phyloP scores from a whole-genome alignment of 2,888 invertebrate species.

The Platerodrilus igneus region DNA sequence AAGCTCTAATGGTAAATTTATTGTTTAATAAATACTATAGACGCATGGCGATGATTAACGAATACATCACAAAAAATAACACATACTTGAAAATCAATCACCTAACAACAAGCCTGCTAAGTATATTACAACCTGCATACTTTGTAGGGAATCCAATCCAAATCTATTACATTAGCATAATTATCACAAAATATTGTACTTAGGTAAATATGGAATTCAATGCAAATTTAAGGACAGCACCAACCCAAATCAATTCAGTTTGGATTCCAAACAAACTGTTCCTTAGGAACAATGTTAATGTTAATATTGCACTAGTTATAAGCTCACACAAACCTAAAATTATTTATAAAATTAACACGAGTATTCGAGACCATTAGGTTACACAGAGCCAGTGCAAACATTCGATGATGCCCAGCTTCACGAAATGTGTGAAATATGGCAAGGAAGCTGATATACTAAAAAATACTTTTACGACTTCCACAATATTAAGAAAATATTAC shows the following conservation, averaged over 20 bases:
- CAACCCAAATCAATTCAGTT: constrained; percentile 14
- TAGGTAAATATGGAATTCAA: background rate
- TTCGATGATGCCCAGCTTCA: too few species aligned
- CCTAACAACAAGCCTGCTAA: constrained; percentile 15
- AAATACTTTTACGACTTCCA: constrained; percentile 2
- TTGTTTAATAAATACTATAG: constrained; percentile 19
- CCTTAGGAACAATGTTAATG: constrained; percentile 11
- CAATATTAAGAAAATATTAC: background rate
- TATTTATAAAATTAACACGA: constrained; percentile 1
- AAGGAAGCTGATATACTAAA: too few species aligned
- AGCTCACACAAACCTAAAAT: constrained; percentile 2
- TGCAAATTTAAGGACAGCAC: constrained; percentile 3
- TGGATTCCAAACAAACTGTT: constrained; percentile 12
- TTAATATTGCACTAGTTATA: constrained; percentile 17
- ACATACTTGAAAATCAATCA: too few species aligned
- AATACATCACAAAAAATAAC: constrained; percentile 6
- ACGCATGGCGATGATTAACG: constrained; percentile 5
- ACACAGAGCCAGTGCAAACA: too few species aligned
- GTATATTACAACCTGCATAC: constrained; percentile 11
- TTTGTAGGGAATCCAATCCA: constrained; percentile 16
- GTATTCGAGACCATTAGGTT: constrained; percentile 2
- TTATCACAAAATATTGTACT: constrained; percentile 18
- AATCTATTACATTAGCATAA: constrained; percentile 7
- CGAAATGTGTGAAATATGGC: too few species aligned
- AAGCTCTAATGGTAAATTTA: constrained; percentile 18